These are phyloP conservation scores for Phyllostomus discolor DNA, from an alignment of 2,113 vertebrate species.

Conservation along the genomic window DNA sequence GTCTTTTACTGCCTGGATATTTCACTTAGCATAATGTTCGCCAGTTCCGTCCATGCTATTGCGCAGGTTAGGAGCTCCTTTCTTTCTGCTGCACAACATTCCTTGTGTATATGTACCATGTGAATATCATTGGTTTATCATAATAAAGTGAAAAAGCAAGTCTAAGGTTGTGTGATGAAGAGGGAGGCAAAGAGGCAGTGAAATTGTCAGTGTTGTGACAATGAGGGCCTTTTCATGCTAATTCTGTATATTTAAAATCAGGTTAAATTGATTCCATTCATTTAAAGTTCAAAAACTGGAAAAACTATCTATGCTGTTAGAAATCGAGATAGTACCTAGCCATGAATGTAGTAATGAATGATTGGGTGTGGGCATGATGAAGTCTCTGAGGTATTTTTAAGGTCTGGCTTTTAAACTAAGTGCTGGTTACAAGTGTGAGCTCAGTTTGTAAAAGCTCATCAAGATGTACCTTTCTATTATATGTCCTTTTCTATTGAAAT, in stretches of 20 bases:
- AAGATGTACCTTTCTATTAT: not conserved
- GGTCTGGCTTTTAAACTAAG: not conserved
- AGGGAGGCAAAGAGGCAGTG: not conserved
- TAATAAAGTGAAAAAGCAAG: not conserved
- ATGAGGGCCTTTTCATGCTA: not conserved
- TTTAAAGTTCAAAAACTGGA: slow-evolving; percentile 9
- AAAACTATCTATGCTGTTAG: not conserved
- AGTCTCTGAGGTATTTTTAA: not conserved
- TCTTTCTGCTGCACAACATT: too few species aligned
- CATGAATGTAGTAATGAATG: not conserved
- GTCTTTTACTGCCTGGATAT: too few species aligned
- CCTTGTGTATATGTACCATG: too few species aligned
- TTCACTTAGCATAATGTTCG: too few species aligned
- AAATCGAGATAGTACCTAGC: not conserved
- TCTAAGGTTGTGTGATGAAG: not conserved
- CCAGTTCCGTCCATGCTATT: too few species aligned
- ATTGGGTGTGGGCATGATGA: not conserved
- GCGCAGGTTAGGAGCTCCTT: too few species aligned
- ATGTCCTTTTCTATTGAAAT: not conserved
- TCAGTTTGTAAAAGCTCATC: not conserved
- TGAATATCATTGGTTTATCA: not conserved
- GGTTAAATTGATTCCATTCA: not conserved
- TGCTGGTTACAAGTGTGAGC: not conserved
- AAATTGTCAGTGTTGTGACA: not conserved
- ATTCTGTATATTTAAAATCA: not conserved